phyloP scores from a whole-genome alignment of 2,888 invertebrate genomes.

The Pteria penguin region DNA sequence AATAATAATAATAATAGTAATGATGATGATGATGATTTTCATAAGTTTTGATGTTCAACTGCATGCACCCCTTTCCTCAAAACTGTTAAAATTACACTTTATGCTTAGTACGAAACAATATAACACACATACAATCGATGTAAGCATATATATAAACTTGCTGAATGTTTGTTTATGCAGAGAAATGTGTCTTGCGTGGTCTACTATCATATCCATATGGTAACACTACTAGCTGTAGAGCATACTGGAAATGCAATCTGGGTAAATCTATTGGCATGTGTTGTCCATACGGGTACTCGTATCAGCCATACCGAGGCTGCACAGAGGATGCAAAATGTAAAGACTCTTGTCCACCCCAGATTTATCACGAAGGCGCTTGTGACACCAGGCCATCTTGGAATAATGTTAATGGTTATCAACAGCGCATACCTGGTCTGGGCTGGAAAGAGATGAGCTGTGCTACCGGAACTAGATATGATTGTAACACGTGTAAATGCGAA shows the following conservation, averaged over 20 bases:
- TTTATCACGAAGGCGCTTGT: constrained; percentile 40
- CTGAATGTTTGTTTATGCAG: constrained; percentile 31
- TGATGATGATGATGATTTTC: too few species aligned
- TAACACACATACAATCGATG: background rate
- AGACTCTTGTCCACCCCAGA: constrained; percentile 40
- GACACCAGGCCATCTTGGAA: constrained; percentile 39
- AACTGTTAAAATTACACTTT: too few species aligned
- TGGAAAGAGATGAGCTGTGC: constrained; percentile 57
- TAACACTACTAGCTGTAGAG: constrained; percentile 47
- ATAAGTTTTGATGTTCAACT: too few species aligned
- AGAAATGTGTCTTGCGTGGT: constrained; percentile 43
- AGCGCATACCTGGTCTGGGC: constrained; percentile 48
- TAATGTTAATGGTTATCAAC: constrained; percentile 39
- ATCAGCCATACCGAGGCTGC: constrained; percentile 38
- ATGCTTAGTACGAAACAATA: too few species aligned
- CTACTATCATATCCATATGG: constrained; percentile 46
- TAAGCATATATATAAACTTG: background rate
- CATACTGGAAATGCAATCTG: constrained; percentile 56
- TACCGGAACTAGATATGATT: constrained; percentile 53
- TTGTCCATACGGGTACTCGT: constrained; percentile 50
- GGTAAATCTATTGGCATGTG: constrained; percentile 50
- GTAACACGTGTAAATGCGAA: constrained; percentile 46
- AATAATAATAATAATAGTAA: too few species aligned
- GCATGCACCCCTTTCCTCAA: too few species aligned
- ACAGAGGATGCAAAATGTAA: constrained; percentile 41